A percentile compares a stretch with the other conserved stretches of the same genome.
Conservation (phyloP, 2,113 vertebrate genomes). For the Trinectes maculatus region DNA sequence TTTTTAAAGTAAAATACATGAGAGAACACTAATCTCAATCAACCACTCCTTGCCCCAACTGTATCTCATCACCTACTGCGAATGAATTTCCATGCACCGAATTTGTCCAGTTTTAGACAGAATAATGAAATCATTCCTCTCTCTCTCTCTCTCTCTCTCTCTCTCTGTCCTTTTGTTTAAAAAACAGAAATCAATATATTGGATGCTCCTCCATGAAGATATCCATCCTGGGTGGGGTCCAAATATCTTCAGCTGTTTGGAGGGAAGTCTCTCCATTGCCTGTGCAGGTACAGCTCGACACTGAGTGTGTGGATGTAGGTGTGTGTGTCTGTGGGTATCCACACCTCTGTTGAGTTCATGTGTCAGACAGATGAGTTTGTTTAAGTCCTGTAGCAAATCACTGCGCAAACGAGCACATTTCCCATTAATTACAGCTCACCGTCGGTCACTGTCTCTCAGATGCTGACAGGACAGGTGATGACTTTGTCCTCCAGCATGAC, state of each 20-base stretch:
- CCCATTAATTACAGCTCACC: not conserved
- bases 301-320: not conserved
- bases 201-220: not conserved
- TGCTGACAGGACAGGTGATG: slow-evolving; percentile 74
- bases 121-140: slow-evolving; percentile 12
- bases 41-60: slow-evolving; percentile 3
- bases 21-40: slow-evolving; percentile 17
- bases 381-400: slow-evolving; percentile 17
- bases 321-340: slow-evolving; percentile 6
- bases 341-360: slow-evolving; percentile 20
- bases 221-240: slow-evolving; percentile 5
- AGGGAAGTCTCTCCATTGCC: slow-evolving; percentile 14
- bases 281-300: not conserved
- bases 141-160: slow-evolving; percentile 24
- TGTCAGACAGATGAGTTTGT: slow-evolving; percentile 26
- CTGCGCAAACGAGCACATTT: not conserved
- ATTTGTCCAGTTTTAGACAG: not conserved
- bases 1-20: slow-evolving; percentile 7
- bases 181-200: slow-evolving; percentile 9
- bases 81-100: slow-evolving; percentile 1
- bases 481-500: slow-evolving; percentile 84
- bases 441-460: slow-evolving; percentile 56
- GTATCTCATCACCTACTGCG: slow-evolving; percentile 11
- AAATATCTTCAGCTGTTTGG: not conserved
- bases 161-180: slow-evolving; percentile 11